Percentiles rank a stretch among this genome's conserved stretches.
Evolutionary conservation across 2,888 invertebrate species (phyloP).

Genomic region (Agonum fuliginosum): DNA sequence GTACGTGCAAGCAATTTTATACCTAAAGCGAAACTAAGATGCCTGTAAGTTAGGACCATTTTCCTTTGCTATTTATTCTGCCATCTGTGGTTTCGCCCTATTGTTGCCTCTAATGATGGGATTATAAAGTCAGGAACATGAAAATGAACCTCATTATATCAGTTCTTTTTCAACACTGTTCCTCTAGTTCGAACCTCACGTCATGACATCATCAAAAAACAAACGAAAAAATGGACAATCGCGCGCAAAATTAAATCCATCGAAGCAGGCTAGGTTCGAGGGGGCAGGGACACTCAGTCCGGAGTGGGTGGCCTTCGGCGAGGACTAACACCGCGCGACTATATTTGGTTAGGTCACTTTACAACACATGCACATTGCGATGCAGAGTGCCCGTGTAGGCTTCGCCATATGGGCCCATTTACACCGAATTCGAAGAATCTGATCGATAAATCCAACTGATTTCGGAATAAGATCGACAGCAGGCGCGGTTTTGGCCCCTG

Average conservation of each 20-base stretch:
- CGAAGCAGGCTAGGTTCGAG: slow-evolving; percentile 11
- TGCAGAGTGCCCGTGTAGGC: slow-evolving; percentile 30
- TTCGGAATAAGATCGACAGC: not conserved
- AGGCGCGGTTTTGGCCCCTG: slow-evolving; percentile 6
- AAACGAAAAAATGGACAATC: slow-evolving; percentile 15
- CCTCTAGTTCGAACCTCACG: too few species aligned
- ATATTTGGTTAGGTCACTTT: slow-evolving; percentile 64
- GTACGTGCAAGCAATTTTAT: too few species aligned
- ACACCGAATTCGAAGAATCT: not conserved
- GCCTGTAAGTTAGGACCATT: too few species aligned
- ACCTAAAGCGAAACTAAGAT: too few species aligned
- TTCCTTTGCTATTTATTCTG: too few species aligned
- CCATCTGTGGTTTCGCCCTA: too few species aligned
- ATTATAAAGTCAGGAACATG: too few species aligned
- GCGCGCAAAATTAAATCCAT: slow-evolving; percentile 42
- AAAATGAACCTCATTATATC: too few species aligned
- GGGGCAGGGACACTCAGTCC: slow-evolving; percentile 32
- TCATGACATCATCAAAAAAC: slow-evolving; percentile 29
- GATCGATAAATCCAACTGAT: slow-evolving; percentile 23
- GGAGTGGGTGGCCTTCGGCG: slow-evolving; percentile 61
- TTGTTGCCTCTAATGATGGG: too few species aligned
- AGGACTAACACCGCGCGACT: slow-evolving; percentile 60
- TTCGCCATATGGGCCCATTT: slow-evolving; percentile 45
- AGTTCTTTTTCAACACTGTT: too few species aligned
- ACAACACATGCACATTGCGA: slow-evolving; percentile 51